Evolutionary conservation across 2,888 invertebrate species (phyloP), one percentile per base, ranked within the genome.

Genomic region (Pheosia tremula): DNA sequence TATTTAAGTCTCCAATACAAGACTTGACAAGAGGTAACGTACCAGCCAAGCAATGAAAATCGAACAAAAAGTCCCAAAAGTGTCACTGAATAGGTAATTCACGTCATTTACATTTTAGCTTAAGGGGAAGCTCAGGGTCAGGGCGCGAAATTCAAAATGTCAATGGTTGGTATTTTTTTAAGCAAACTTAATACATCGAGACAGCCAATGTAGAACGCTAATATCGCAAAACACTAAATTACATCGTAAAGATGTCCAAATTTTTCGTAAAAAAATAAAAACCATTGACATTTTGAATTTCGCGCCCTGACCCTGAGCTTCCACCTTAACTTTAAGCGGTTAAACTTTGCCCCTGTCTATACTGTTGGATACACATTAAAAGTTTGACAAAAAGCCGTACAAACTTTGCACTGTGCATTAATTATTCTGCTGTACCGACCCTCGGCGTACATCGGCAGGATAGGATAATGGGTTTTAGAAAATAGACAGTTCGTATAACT

Each of bases 371-470:
- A 53, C 57, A 64, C 61, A 61, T 69, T 67, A 64, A 68, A 71
- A 73, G 61, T 73, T 68, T 8, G 43, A 59, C 53, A 59, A 68
- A 65, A 69, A 64, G 45, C 60, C 52, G 49, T 63, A 4, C 43
- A 43, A 69, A 73, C 71, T 71, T 67, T 37, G 54, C 65, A 63
- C 63, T 70, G 60, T 66, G 43, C 67, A 54, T 71, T 71, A 47
- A 67, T 74, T 72, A 69, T 61, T 61, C 59, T 57, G 54, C 41
- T 55, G 37, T 43, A 69, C 56, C 56, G 24, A 24, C 24, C 59
- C 58, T 55, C 58, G 54, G 24, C 24, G 24, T 24, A 24, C 37
- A 6, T 11, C 43, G 57, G 36, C 52, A 59, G 13, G 52, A 53
- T 53, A 53, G 37, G 53, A 24, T 24, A 24, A 24, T 24, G 24